Conservation (phyloP, 23 tunicate genomes). For the Trididemnum miniatum region DNA sequence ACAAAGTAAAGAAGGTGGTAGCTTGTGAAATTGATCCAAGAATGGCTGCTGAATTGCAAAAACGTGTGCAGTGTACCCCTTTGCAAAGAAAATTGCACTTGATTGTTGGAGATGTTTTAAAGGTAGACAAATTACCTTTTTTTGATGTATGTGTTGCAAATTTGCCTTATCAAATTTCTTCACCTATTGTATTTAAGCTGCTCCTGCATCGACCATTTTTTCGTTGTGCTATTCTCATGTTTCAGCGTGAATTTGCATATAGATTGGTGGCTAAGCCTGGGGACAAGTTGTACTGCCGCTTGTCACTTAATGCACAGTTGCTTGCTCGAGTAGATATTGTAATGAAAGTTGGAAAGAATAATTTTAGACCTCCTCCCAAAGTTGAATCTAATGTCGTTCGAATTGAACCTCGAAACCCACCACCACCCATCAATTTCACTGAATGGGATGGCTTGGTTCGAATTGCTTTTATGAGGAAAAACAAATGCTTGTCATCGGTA, state of each 20-base stretch:
- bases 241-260: slow-evolving; percentile 94
- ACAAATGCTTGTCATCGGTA: slow-evolving; percentile 72
- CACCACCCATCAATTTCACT: slow-evolving; percentile 92
- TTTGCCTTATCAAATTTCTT: slow-evolving; percentile 94
- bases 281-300: slow-evolving; percentile 84
- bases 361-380: slow-evolving; percentile 97
- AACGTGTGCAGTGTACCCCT: slow-evolving; percentile 88
- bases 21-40: slow-evolving; percentile 98
- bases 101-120: slow-evolving; percentile 91
- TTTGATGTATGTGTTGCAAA: slow-evolving; percentile 96
- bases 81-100: slow-evolving; percentile 76
- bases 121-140: slow-evolving; percentile 83
- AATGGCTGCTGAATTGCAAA: slow-evolving; percentile 94
- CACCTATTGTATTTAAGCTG: slow-evolving; percentile 92
- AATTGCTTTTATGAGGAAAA: slow-evolving; percentile 83
- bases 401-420: slow-evolving; percentile 95
- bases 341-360: slow-evolving; percentile 94
- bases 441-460: slow-evolving; percentile 96
- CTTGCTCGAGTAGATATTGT: slow-evolving; percentile 91
- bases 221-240: slow-evolving; percentile 94
- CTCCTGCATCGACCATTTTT: slow-evolving; percentile 93
- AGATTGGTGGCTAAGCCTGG: slow-evolving; percentile 97
- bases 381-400: slow-evolving; percentile 98
- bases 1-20: slow-evolving; percentile 81
- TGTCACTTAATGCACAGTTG: slow-evolving; percentile 81